Percentiles rank a stretch among this genome's conserved stretches.
phyloP scores from a whole-genome alignment of 2,113 vertebrate genomes.

The Chaetorhynchus papuensis region DNA sequence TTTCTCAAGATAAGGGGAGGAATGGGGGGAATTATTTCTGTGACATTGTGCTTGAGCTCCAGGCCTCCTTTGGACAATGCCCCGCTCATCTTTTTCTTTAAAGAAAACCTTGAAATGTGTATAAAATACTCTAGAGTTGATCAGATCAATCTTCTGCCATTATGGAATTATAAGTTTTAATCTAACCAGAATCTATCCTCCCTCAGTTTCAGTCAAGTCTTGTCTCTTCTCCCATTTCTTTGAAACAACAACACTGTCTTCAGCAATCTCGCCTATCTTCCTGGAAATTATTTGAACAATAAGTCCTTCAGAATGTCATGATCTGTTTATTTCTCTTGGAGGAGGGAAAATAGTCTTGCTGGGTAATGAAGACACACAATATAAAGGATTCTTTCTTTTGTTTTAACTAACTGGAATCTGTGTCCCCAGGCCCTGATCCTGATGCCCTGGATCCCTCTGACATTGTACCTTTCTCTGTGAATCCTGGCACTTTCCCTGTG shows the following conservation, averaged over 20 bases:
- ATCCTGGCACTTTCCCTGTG: background rate
- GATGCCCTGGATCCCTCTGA: background rate
- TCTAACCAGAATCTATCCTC: conserved; percentile 3
- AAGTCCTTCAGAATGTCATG: conserved; percentile 33
- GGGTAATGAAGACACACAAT: background rate
- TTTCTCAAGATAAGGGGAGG: background rate
- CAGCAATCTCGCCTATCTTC: conserved; percentile 13
- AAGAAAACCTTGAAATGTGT: background rate
- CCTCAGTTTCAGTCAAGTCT: background rate
- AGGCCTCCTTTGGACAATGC: background rate
- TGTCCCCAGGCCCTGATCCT: background rate
- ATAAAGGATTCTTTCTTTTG: conserved; percentile 36
- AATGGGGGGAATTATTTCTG: conserved; percentile 24
- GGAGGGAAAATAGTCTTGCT: conserved; percentile 25
- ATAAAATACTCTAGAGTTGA: background rate
- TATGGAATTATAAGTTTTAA: conserved; percentile 45
- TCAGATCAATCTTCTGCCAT: conserved; percentile 39
- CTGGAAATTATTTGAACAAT: conserved; percentile 46
- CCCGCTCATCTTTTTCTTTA: background rate
- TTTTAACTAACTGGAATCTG: conserved; percentile 20
- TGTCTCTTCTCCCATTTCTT: background rate
- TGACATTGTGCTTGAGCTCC: conserved; percentile 39
- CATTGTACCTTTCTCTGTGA: background rate
- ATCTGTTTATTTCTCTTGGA: conserved; percentile 56
- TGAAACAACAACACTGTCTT: conserved; percentile 15